These are phyloP conservation scores for Drosophila pruinosa DNA, from an alignment of 1,140 invertebrate species.

Conservation along the genomic window DNA sequence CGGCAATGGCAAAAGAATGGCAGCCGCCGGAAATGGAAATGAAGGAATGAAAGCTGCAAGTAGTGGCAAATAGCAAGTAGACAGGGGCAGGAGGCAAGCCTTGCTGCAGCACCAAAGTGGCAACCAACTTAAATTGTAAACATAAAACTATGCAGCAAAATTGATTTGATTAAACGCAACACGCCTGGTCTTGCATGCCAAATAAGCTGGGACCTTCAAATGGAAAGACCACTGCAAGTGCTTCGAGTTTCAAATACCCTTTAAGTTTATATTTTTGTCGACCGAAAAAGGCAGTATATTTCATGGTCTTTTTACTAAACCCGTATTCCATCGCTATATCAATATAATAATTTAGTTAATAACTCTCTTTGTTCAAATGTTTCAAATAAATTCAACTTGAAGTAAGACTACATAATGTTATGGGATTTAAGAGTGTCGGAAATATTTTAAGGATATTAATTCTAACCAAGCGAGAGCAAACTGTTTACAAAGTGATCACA, in stretches of 20 bases:
- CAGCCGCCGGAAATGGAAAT: constrained; percentile 39
- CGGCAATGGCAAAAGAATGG: constrained; percentile 8
- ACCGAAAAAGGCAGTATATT: too few relatives aligned
- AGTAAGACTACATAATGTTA: too few relatives aligned
- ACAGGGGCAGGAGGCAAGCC: too few relatives aligned
- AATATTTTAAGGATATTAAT: too few relatives aligned
- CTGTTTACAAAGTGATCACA: too few relatives aligned
- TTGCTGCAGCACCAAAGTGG: constrained; percentile 5
- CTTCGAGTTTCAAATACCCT: constrained; percentile 13
- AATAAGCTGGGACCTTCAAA: constrained; percentile 53
- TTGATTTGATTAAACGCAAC: constrained; percentile 81
- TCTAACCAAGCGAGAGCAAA: too few relatives aligned
- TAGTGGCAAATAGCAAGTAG: constrained; percentile 1
- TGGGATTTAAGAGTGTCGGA: too few relatives aligned
- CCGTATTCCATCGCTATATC: too few relatives aligned
- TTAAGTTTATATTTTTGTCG: background rate
- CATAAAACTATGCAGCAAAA: constrained; percentile 82
- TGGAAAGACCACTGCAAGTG: background rate
- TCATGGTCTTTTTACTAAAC: too few relatives aligned
- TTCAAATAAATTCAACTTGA: too few relatives aligned
- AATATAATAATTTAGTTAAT: too few relatives aligned
- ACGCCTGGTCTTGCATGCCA: constrained; percentile 68
- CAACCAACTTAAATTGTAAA: constrained; percentile 76
- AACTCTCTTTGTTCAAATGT: too few relatives aligned
- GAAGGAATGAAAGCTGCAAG: constrained; percentile 12